Percentiles rank a stretch among this genome's conserved stretches.
phyloP scores from a whole-genome alignment of 2,888 invertebrate genomes.

The Empis stercorea region DNA sequence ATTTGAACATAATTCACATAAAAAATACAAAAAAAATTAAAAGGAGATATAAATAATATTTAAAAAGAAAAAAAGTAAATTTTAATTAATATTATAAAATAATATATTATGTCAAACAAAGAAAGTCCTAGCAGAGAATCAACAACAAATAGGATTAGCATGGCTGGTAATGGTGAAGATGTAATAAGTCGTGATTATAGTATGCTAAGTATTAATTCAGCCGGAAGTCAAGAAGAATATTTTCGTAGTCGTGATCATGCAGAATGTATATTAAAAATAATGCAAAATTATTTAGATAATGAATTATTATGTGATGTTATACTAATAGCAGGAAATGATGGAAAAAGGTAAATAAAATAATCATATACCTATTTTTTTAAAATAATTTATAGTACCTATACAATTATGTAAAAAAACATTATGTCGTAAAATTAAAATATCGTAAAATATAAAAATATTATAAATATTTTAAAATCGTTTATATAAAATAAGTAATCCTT shows the following conservation, averaged over 20 bases:
- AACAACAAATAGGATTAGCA: slow-evolving; percentile 29
- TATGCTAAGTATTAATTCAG: slow-evolving; percentile 50
- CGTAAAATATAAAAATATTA: no score
- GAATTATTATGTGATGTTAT: slow-evolving; percentile 80
- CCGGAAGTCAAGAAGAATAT: slow-evolving; percentile 63
- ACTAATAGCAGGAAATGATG: slow-evolving; percentile 61
- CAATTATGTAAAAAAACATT: no score
- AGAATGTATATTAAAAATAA: slow-evolving; percentile 64
- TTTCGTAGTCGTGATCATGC: slow-evolving; percentile 69
- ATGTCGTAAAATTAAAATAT: no score
- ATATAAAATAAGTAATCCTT: no score
- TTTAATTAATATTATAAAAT: neutral
- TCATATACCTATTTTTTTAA: neutral
- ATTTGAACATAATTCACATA: no score
- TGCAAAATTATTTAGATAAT: slow-evolving; percentile 69
- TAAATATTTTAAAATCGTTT: no score
- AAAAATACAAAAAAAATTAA: no score
- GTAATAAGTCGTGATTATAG: slow-evolving; percentile 54
- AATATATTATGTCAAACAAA: slow-evolving; percentile 22
- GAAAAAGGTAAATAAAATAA: slow-evolving; percentile 40
- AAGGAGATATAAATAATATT: no score
- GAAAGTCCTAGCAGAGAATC: slow-evolving; percentile 36
- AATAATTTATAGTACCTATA: no score
- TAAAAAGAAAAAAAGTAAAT: neutral
- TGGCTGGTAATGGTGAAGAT: slow-evolving; percentile 26